Evolutionary conservation across 2,888 invertebrate genomes (phyloP).

Genomic region (Polymixis flavicincta): DNA sequence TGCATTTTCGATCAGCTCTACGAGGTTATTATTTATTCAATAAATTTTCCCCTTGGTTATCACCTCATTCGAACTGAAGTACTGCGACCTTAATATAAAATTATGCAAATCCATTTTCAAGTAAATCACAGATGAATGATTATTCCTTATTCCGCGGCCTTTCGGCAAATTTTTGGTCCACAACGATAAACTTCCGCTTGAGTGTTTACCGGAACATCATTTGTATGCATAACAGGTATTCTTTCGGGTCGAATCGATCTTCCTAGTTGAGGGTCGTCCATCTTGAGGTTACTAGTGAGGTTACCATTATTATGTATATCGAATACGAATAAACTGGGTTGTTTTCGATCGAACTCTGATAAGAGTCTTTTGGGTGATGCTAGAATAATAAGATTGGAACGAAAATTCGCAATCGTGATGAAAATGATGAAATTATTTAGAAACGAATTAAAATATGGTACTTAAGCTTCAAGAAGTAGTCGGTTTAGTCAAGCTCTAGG

Average conservation of each 20-base stretch:
- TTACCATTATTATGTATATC: slow-evolving; percentile 54
- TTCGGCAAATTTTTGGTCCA: slow-evolving; percentile 55
- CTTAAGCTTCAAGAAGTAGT: too few relatives aligned
- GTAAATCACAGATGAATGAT: slow-evolving; percentile 53
- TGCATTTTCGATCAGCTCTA: not conserved
- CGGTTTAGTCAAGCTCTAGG: not conserved
- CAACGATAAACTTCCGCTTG: slow-evolving; percentile 57
- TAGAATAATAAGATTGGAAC: slow-evolving; percentile 13
- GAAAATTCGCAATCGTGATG: not conserved
- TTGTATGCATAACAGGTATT: slow-evolving; percentile 64
- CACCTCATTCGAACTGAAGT: slow-evolving; percentile 5
- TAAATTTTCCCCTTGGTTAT: slow-evolving; percentile 13
- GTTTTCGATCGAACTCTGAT: slow-evolving; percentile 27
- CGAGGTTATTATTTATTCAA: not conserved
- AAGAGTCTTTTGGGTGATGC: not conserved
- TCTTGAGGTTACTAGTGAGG: slow-evolving; percentile 63
- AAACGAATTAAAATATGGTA: not conserved
- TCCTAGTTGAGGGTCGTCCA: slow-evolving; percentile 63
- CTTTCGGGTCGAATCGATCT: slow-evolving; percentile 61
- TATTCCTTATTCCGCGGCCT: slow-evolving; percentile 56
- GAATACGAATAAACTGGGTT: slow-evolving; percentile 50
- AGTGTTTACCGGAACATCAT: slow-evolving; percentile 63
- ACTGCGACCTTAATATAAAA: slow-evolving; percentile 38
- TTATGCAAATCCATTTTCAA: slow-evolving; percentile 50
- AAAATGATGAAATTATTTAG: not conserved